Percentiles rank a stretch among this genome's conserved stretches.
phyloP scores from a whole-genome alignment of 2,113 vertebrate genomes.

The Dendrocopos noguchii region DNA sequence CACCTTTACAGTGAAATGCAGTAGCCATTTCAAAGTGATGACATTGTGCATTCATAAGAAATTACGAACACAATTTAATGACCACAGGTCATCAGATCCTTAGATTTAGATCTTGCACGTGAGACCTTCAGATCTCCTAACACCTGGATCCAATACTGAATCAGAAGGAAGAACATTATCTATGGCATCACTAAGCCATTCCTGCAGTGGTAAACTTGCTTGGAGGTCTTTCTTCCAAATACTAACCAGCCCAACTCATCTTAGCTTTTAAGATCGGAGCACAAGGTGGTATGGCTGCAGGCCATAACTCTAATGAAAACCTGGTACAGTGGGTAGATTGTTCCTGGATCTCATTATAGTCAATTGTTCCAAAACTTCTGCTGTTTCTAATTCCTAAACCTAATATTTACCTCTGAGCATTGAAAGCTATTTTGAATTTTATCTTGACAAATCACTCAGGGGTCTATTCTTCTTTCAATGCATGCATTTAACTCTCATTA shows the following conservation, averaged over 20 bases:
- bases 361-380: conserved; percentile 50
- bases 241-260: conserved; percentile 26
- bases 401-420: conserved; percentile 63
- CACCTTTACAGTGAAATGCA: background rate
- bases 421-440: conserved; percentile 69
- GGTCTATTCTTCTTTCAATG: conserved; percentile 55
- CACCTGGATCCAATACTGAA: conserved; percentile 37
- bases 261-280: conserved; percentile 57
- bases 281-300: conserved; percentile 68
- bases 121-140: conserved; percentile 7
- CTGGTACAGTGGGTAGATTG: conserved; percentile 66
- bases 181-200: conserved; percentile 33
- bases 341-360: conserved; percentile 69
- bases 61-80: background rate
- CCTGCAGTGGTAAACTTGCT: conserved; percentile 26
- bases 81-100: background rate
- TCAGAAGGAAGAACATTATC: conserved; percentile 28
- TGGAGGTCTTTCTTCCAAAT: conserved; percentile 61
- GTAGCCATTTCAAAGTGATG: conserved; percentile 8
- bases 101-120: background rate
- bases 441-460: conserved; percentile 63
- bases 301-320: conserved; percentile 71
- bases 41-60: background rate
- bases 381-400: conserved; percentile 61
- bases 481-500: conserved; percentile 52